Evolutionary conservation across 2,113 vertebrate genomes (phyloP).

Genomic region (Nothobranchius furzeri): DNA sequence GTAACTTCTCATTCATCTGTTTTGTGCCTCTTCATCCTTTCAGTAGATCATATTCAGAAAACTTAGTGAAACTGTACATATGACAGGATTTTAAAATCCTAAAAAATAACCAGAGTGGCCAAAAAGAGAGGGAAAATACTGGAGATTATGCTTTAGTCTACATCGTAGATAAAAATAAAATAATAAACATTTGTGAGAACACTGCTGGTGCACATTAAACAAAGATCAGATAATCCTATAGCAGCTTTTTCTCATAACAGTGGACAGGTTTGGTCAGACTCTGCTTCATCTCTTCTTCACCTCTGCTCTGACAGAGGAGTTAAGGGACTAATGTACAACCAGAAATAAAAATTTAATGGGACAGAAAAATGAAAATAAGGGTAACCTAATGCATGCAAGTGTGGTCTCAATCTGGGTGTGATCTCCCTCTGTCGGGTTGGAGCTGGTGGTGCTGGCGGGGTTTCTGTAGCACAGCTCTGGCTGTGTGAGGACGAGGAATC

Average conservation of each 20-base stretch:
- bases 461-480: constrained; percentile 72
- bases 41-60: not conserved
- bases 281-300: no score
- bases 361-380: not conserved
- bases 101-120: no score
- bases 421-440: constrained; percentile 56
- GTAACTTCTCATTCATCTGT: not conserved
- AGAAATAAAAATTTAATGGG: not conserved
- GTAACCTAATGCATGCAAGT: not conserved
- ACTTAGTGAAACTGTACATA: not conserved
- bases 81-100: not conserved
- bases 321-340: not conserved
- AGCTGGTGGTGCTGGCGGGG: constrained; percentile 56
- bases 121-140: not conserved
- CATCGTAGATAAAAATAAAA: not conserved
- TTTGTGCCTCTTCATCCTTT: not conserved
- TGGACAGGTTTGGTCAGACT: no score
- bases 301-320: not conserved
- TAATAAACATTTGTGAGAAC: not conserved
- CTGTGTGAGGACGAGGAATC: constrained; percentile 62
- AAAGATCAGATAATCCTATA: not conserved
- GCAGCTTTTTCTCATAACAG: not conserved
- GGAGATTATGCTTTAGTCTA: not conserved
- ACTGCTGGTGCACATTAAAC: no score
- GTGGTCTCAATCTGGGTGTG: constrained; percentile 51